Conservation (phyloP, 2,113 vertebrate genomes). For the human region GRCh38 chr6:66358001-66358500, state of each 20-base stretch:
- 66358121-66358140: not conserved
- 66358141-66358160: constrained; percentile 40
- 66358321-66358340: not conserved
- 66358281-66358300: not conserved
- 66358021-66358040: constrained; percentile 58
- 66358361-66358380: not conserved
- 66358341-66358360: not conserved
- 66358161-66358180: not conserved
- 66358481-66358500: constrained; percentile 35
- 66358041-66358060: constrained; percentile 22
- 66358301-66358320: not conserved
- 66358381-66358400: not conserved
- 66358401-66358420: not conserved
- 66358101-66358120: not conserved
- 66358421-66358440: not conserved
- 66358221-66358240: not conserved
- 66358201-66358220: not conserved
- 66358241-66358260: not conserved
- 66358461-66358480: not conserved
- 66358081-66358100: constrained; percentile 41
- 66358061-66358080: constrained; percentile 43
- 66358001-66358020: constrained; percentile 60
- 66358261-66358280: not conserved
- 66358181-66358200: not conserved
- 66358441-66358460: not conserved